Conservation (phyloP, 2,797 vertebrate genomes). For the Platyrinchus mystaceus region DNA sequence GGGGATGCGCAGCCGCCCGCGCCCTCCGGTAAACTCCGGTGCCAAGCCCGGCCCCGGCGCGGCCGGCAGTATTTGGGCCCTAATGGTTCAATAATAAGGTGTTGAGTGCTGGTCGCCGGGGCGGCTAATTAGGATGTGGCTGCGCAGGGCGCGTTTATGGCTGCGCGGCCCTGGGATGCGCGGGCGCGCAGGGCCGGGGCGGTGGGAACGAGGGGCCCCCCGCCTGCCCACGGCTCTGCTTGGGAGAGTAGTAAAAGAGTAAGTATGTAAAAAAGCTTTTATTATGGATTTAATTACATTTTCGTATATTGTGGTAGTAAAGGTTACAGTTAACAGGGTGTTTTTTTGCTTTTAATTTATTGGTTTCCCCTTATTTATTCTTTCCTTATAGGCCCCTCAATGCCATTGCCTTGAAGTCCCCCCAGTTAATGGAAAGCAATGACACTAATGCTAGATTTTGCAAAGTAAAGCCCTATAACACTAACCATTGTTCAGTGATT, state of each 20-base stretch:
- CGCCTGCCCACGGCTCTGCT: background rate
- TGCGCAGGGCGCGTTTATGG: slow-evolving; percentile 25
- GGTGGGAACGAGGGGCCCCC: background rate
- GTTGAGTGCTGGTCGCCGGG: slow-evolving; percentile 67
- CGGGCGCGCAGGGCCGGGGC: background rate
- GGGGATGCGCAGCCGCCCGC: background rate
- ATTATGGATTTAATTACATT: slow-evolving; percentile 36
- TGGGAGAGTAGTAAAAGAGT: slow-evolving; percentile 27
- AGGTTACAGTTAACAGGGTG: slow-evolving; percentile 35
- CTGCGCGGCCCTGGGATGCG: background rate
- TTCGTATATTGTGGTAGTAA: slow-evolving; percentile 31
- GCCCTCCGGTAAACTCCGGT: background rate
- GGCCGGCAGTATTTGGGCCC: slow-evolving; percentile 17
- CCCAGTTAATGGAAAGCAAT: slow-evolving; percentile 52
- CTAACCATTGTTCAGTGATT: slow-evolving; percentile 67
- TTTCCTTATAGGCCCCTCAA: background rate
- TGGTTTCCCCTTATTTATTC: slow-evolving; percentile 2
- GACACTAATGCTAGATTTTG: slow-evolving; percentile 63
- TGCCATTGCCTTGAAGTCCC: slow-evolving; percentile 31
- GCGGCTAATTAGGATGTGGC: slow-evolving; percentile 61
- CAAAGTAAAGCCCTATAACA: slow-evolving; percentile 64
- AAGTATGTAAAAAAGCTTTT: slow-evolving; percentile 43
- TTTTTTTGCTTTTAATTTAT: background rate
- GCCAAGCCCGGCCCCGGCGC: background rate
- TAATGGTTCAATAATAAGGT: slow-evolving; percentile 72